Evolutionary conservation across 1,140 invertebrate genomes (phyloP), one percentile per base, ranked within the genome.

Genomic region (Berghia stephanieae): DNA sequence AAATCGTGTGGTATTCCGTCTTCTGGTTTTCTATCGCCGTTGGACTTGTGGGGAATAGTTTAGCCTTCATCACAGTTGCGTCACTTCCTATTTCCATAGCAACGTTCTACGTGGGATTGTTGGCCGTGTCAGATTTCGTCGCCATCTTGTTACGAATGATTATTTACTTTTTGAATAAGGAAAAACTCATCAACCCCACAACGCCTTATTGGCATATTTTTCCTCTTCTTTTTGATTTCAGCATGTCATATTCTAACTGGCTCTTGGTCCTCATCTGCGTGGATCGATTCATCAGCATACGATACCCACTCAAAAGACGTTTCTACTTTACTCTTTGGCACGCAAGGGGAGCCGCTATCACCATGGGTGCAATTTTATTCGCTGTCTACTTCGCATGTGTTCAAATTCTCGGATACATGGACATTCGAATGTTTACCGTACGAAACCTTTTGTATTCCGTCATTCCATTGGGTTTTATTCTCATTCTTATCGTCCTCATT

Each of bases 231-330:
- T 79, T 75, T 57, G 75, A 79, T 18, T 75, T 78, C 13, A 77
- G 80, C 57, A 80, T 78, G 27, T 85, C 80, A 42, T 86, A 83
- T 71, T 60, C 83, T 18, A 86, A 84, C 70, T 86, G 85, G 85
- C 75, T 85, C 27, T 75, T 86, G 0, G 83, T 85, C 27, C 78
- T 81, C 31, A 81, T 86, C 79, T 83, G 83, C 21, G 55, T 82
- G 1, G 85, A 86, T 76, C 63, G 85, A 2, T 86, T 83, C 57
- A 69, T 86, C 3, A 83, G 83, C 3, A 80, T 86, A 4, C 79
- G 80, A 72, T 84, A 82, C 34, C 85, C 85, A 0, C 78, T 86
- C 3, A 79, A 80, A 60, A 80, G 83, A 2, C 77, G 77, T 44
- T 71, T 78, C 34, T 60, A 80, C 27, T 86, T 83, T 69, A 79